These are phyloP conservation scores for Neosilurus mollespiculum DNA, from an alignment of 2,797 vertebrate species.

Conservation along the genomic window DNA sequence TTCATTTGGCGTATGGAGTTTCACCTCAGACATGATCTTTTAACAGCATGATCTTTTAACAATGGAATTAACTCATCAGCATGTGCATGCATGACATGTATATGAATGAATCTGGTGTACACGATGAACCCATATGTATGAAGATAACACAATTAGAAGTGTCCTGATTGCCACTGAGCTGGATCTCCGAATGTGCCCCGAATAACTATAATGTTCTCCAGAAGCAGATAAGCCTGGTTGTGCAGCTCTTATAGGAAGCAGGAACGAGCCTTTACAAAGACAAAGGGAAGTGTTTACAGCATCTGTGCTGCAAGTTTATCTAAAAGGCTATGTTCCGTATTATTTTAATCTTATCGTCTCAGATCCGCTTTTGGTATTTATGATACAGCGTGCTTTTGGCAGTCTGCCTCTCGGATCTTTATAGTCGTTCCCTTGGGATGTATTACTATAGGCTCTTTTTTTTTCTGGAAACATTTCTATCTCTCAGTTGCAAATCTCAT, in stretches of 20 bases:
- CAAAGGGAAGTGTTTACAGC: constrained; percentile 15
- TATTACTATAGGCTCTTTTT: constrained; percentile 19
- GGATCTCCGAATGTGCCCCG: not conserved
- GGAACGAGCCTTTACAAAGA: not conserved
- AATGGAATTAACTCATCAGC: not conserved
- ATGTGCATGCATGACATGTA: not conserved
- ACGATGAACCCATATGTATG: not conserved
- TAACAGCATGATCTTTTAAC: not conserved
- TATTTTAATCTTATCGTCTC: constrained; percentile 36
- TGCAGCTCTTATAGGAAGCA: not conserved
- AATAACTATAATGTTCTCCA: not conserved
- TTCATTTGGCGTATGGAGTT: not conserved
- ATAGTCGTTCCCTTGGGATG: constrained; percentile 15
- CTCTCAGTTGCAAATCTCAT: constrained; percentile 43
- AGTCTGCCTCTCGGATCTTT: constrained; percentile 30
- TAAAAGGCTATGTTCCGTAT: constrained; percentile 10
- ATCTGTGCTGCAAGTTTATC: constrained; percentile 15
- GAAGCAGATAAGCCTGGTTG: not conserved
- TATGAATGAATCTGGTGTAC: not conserved
- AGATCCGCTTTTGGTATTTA: constrained; percentile 27
- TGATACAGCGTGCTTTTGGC: constrained; percentile 20
- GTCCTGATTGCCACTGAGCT: not conserved
- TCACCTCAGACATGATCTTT: not conserved
- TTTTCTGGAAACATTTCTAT: constrained; percentile 20
- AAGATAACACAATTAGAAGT: not conserved